Evolutionary conservation across 1,140 invertebrate genomes (phyloP), one percentile per base, ranked within the genome.

Genomic region (Drosophila aff.): DNA sequence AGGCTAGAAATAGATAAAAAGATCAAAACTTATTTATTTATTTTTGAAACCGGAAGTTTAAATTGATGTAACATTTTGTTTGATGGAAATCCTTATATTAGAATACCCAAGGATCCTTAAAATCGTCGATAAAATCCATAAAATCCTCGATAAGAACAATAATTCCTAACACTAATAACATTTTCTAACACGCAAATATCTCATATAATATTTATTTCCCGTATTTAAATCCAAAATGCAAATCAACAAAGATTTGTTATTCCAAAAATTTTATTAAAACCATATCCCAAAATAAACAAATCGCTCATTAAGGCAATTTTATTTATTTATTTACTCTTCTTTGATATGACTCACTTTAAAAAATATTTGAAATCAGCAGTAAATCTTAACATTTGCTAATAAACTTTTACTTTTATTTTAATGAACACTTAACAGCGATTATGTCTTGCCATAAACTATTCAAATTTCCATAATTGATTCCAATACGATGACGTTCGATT

Each of bases 401-500:
- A 41, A 40, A 23, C 26, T 64, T 60, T 26, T 40, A 43, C 13
- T 31, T 50, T 60, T 60, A 60, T 31, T 49, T 31, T 41, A 59
- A 59, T 59, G 13, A 23, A 16, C 28, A 11, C 26, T 31, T 23
- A 31, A 2, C 18, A 5, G 53, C 21, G 15, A 40, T 36, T 36
- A 38, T 23, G 21, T 40, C 21, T 55, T 16, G 33, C 33, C n/a
- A 50, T 33, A 49, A 52, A 52, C 59, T 61, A 16, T 33, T 64
- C 15, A 31, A 33, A 28, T 50, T 40, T 38, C 21, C n/a, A 11
- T 10, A 43, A 68, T 23, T 46, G 49, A 40, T 28, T 33, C 15
- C n/a, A 6, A 47, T 49, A 26, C 18, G 49, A 15, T 41, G 49
- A 74, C 47, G 63, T 63, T 63, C 58, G 61, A 74, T 55, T 75